Evolutionary conservation across 2,888 invertebrate species (phyloP).

Genomic region (Lasioglossum lativentre): DNA sequence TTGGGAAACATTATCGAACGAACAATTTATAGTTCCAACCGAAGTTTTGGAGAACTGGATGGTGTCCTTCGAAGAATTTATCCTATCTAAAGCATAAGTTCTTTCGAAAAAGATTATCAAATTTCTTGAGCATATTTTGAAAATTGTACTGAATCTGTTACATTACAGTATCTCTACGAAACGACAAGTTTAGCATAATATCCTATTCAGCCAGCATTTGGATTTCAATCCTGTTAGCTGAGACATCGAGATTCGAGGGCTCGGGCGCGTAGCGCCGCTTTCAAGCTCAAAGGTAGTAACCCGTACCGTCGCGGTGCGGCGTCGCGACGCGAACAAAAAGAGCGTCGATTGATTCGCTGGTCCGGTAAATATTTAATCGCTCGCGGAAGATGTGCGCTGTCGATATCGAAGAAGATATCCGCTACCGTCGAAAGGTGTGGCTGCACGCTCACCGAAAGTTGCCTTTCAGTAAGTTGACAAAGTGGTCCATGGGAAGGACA

Average conservation of each 20-base stretch:
- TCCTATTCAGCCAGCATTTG: not conserved
- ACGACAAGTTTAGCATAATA: not conserved
- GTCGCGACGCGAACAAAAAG: conserved; percentile 2
- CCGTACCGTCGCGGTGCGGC: too few species aligned
- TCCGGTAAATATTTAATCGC: conserved; percentile 44
- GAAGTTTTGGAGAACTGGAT: too few species aligned
- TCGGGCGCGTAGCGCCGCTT: not conserved
- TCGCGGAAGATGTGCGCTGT: not conserved
- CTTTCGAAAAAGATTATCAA: too few species aligned
- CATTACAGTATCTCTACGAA: too few species aligned
- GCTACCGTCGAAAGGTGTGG: conserved; percentile 36
- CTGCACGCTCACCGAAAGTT: conserved; percentile 51
- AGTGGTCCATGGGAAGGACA: conserved; percentile 61
- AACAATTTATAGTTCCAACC: too few species aligned
- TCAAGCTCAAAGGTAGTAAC: not conserved
- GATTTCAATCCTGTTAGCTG: not conserved
- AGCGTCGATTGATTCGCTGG: not conserved
- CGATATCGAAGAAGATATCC: conserved; percentile 39
- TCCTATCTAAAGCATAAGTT: too few species aligned
- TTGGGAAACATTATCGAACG: too few species aligned
- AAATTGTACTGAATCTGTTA: too few species aligned
- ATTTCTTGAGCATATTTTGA: too few species aligned
- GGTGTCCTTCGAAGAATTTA: too few species aligned
- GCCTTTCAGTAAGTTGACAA: conserved; percentile 56
- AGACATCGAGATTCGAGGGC: not conserved